Conservation (phyloP, 2,797 vertebrate genomes). For the Podarcis siculus region DNA sequence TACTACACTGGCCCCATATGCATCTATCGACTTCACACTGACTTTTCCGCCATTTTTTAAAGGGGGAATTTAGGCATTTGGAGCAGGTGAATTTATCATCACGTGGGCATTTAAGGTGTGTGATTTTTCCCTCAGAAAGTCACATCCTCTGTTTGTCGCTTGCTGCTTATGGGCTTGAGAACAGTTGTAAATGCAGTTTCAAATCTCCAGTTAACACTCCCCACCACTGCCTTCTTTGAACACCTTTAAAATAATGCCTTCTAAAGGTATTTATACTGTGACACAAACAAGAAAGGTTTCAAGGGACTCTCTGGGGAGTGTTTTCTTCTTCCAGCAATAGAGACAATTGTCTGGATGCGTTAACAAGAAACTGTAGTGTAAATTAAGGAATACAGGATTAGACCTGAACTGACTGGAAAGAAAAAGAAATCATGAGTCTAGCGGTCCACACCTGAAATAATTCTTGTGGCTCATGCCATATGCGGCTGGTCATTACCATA, state of each 20-base stretch:
- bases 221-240: accelerated
- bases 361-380: constrained; percentile 52
- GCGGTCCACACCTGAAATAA: constrained; percentile 64
- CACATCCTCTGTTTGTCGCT: neutral
- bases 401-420: constrained; percentile 56
- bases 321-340: constrained; percentile 13
- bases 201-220: constrained; percentile 10
- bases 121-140: neutral
- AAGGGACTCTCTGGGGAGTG: neutral
- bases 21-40: neutral
- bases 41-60: neutral
- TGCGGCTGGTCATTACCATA: constrained; percentile 53
- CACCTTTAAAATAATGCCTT: neutral
- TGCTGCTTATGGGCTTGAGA: neutral
- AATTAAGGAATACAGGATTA: constrained; percentile 56
- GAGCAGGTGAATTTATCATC: neutral
- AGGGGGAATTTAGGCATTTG: neutral
- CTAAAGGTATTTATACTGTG: neutral
- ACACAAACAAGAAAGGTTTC: accelerated
- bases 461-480: constrained; percentile 52
- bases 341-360: constrained; percentile 49
- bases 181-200: neutral
- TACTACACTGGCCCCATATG: neutral
- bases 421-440: constrained; percentile 33
- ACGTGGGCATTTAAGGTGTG: neutral